Conservation (phyloP, 1,140 invertebrate species). For the Calephelis nemesis region DNA sequence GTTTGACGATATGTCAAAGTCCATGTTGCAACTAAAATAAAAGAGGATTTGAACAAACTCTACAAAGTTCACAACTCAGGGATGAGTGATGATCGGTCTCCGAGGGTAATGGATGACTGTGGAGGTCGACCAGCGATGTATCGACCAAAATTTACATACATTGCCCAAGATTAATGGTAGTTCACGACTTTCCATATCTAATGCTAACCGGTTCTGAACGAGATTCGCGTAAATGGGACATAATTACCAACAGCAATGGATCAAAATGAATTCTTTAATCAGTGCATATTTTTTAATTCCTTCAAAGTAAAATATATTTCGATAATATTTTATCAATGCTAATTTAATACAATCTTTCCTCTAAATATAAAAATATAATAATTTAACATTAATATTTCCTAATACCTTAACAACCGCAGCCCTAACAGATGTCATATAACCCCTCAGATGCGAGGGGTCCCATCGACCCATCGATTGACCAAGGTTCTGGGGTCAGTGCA, state of each 20-base stretch:
- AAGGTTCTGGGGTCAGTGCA: constrained; percentile 51
- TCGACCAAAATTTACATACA: constrained; percentile 62
- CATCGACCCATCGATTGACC: constrained; percentile 52
- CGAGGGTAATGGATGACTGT: constrained; percentile 46
- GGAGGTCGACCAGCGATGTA: constrained; percentile 54
- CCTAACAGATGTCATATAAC: constrained; percentile 20
- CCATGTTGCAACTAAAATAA: constrained; percentile 19
- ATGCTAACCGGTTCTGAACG: constrained; percentile 6
- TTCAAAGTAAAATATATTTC: no score
- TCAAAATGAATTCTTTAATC: no score
- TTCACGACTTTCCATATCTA: constrained; percentile 8
- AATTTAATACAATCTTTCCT: no score
- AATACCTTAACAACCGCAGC: constrained; percentile 16
- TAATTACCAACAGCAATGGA: not conserved
- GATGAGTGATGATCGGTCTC: constrained; percentile 40
- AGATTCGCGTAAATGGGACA: constrained; percentile 4
- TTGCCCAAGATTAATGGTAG: constrained; percentile 56
- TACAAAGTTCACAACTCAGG: constrained; percentile 35
- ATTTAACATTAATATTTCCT: constrained; percentile 2
- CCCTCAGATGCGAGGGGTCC: constrained; percentile 19
- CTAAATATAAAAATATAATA: not conserved
- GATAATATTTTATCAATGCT: no score
- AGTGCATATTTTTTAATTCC: no score
- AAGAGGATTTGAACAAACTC: constrained; percentile 32
- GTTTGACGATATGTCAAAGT: not conserved